These are phyloP conservation scores for Vireo griseus DNA, from an alignment of 2,797 vertebrate species.

Conservation along the genomic window DNA sequence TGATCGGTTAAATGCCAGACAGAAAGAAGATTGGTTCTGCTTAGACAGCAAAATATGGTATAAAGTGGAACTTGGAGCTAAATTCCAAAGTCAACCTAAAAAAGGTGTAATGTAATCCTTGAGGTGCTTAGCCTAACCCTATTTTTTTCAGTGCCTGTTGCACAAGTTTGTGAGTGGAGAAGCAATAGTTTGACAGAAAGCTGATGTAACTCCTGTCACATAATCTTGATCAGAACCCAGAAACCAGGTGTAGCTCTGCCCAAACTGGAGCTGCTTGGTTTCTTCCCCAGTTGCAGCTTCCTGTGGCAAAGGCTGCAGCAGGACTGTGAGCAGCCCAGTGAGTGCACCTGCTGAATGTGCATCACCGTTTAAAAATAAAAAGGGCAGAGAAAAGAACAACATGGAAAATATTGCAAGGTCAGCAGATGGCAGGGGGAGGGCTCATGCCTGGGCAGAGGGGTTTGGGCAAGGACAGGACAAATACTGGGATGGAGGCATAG, in stretches of 20 bases:
- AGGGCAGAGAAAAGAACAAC: background rate
- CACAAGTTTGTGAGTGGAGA: background rate
- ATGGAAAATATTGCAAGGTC: conserved; percentile 20
- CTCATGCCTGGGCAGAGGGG: background rate
- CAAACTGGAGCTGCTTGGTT: background rate
- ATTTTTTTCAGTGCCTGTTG: background rate
- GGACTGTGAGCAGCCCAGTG: background rate
- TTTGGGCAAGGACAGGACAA: background rate
- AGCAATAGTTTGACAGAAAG: background rate
- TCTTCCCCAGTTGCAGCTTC: background rate
- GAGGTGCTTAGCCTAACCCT: background rate
- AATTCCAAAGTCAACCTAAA: background rate
- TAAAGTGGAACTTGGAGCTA: background rate
- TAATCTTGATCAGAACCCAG: background rate
- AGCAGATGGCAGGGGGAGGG: background rate
- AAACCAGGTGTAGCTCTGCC: background rate
- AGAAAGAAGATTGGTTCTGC: background rate
- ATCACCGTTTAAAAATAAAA: conserved; percentile 44
- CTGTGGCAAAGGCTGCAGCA: background rate
- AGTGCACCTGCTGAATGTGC: background rate
- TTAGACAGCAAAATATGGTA: background rate
- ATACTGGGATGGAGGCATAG: background rate
- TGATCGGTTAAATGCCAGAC: background rate
- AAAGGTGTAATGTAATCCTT: background rate
- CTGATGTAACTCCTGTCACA: background rate